These are phyloP conservation scores for Carposina sasakii DNA, from an alignment of 1,140 invertebrate genomes.

Conservation along the genomic window DNA sequence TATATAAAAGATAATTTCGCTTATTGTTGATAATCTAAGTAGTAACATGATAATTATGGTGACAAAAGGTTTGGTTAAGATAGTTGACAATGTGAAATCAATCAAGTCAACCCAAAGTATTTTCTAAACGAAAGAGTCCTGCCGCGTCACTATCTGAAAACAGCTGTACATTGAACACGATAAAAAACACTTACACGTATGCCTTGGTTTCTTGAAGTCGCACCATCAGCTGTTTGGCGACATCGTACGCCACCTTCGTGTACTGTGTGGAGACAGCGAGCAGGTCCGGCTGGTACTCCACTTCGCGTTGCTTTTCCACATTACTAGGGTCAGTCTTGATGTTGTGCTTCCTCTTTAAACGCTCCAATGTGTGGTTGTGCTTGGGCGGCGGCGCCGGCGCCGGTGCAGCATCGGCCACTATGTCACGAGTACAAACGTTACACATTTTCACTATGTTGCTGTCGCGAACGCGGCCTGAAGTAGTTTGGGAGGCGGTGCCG, in stretches of 20 bases:
- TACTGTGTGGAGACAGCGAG: slow-evolving; percentile 59
- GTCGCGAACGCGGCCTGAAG: slow-evolving; percentile 13
- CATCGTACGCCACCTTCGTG: slow-evolving; percentile 50
- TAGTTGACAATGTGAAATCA: too few species aligned
- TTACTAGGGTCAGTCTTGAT: slow-evolving; percentile 48
- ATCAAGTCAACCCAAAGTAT: too few species aligned
- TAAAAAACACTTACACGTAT: slow-evolving; percentile 51
- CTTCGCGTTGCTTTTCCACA: slow-evolving; percentile 49
- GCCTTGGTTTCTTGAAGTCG: slow-evolving; percentile 55
- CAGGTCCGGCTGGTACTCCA: slow-evolving; percentile 62
- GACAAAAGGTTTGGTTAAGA: too few species aligned
- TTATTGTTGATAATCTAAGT: too few species aligned
- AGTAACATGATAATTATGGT: too few species aligned
- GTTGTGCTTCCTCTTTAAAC: slow-evolving; percentile 59
- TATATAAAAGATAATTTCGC: too few species aligned
- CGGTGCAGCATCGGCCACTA: slow-evolving; percentile 24
- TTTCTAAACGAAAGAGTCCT: too few species aligned
- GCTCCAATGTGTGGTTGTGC: slow-evolving; percentile 37
- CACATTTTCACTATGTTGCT: slow-evolving; percentile 42
- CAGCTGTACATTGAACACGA: too few species aligned
- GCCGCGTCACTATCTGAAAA: too few species aligned
- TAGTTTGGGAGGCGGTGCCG: slow-evolving; percentile 28
- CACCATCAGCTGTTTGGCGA: slow-evolving; percentile 40
- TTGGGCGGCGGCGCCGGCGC: slow-evolving; percentile 27
- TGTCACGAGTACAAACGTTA: slow-evolving; percentile 58